Percentiles rank a stretch among this genome's conserved stretches.
Evolutionary conservation across 1,140 invertebrate species (phyloP).

Genomic region (Danaus melanippus): DNA sequence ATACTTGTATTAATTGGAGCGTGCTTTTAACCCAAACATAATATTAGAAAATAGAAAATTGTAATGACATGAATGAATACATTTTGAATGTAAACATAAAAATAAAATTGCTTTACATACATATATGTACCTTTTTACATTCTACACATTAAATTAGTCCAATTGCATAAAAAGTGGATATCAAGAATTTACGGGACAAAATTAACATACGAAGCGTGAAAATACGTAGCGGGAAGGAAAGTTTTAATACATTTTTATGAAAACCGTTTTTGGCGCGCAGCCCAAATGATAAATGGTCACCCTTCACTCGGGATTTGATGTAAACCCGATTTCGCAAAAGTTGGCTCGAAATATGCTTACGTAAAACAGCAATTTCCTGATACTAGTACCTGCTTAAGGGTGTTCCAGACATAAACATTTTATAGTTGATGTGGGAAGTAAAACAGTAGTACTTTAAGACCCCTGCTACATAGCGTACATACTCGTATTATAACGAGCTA

Average conservation of each 20-base stretch:
- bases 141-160: constrained; percentile 34
- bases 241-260: constrained; percentile 66
- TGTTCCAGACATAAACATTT: too few species aligned
- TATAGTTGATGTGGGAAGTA: too few species aligned
- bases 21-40: too few species aligned
- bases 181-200: constrained; percentile 47
- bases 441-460: too few species aligned
- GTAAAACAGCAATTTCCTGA: constrained; percentile 19
- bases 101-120: neutral
- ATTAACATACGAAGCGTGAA: constrained; percentile 61
- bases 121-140: too few species aligned
- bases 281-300: constrained; percentile 55
- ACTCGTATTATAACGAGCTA: too few species aligned
- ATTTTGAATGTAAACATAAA: constrained; percentile 7
- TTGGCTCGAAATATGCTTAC: constrained; percentile 31
- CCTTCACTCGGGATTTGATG: constrained; percentile 44
- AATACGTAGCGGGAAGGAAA: constrained; percentile 41
- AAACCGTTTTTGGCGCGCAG: constrained; percentile 47
- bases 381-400: too few species aligned
- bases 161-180: constrained; percentile 42
- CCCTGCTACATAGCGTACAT: too few species aligned
- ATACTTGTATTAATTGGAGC: too few species aligned
- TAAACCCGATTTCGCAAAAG: constrained; percentile 38
- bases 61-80: too few species aligned
- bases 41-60: too few species aligned